These are phyloP conservation scores for Arothron firmamentum DNA, from an alignment of 2,113 vertebrate species.

Conservation along the genomic window DNA sequence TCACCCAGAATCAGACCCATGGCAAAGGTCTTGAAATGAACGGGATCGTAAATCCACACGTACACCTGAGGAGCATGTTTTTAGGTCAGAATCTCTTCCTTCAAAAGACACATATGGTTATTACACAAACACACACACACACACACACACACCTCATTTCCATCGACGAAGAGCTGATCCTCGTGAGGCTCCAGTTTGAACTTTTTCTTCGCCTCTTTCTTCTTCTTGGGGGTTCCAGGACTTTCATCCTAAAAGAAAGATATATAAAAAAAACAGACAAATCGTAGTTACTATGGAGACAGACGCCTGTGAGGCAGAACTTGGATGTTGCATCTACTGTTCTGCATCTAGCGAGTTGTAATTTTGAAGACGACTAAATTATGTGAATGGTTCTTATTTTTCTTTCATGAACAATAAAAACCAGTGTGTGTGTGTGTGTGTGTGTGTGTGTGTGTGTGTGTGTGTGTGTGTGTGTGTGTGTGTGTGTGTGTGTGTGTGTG, in stretches of 20 bases:
- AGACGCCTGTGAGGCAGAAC: no score
- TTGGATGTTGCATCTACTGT: no score
- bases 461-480: no score
- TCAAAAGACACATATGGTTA: not conserved
- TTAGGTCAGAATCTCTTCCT: not conserved
- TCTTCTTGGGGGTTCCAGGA: slow-evolving; percentile 94
- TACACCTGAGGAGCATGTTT: slow-evolving; percentile 77
- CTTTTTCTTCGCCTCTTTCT: slow-evolving; percentile 97
- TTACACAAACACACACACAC: not conserved
- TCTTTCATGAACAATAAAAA: no score
- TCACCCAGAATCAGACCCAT: slow-evolving; percentile 95
- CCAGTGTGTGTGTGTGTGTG: no score
- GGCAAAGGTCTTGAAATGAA: slow-evolving; percentile 97
- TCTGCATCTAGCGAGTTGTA: no score
- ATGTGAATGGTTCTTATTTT: no score
- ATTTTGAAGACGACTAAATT: no score
- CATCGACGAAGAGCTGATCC: slow-evolving; percentile 95
- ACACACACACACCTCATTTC: slow-evolving; percentile 84
- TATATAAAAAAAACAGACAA: not conserved
- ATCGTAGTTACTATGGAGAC: not conserved
- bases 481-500: no score
- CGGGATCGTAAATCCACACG: slow-evolving; percentile 98
- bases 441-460: no score
- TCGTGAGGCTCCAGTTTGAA: slow-evolving; percentile 98
- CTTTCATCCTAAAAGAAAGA: slow-evolving; percentile 82